These are phyloP conservation scores for Priocnemis perturbator DNA, from an alignment of 2,888 invertebrate genomes.

Conservation along the genomic window DNA sequence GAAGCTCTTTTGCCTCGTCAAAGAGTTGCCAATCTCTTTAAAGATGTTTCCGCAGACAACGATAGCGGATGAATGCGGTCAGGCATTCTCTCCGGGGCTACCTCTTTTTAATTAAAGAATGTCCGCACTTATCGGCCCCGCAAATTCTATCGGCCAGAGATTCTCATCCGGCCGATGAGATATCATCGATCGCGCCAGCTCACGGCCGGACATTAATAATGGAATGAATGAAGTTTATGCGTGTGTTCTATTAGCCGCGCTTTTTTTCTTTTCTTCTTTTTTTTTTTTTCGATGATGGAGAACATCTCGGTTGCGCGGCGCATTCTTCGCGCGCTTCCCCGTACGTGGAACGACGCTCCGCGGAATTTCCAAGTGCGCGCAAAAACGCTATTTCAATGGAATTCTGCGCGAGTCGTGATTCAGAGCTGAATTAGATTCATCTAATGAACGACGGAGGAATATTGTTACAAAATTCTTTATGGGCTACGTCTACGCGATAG, in stretches of 20 bases:
- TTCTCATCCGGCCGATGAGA: too few relatives aligned
- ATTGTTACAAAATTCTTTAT: slow-evolving; percentile 41
- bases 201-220: too few relatives aligned
- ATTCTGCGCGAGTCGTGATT: slow-evolving; percentile 36
- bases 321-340: not conserved
- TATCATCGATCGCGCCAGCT: not conserved
- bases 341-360: slow-evolving; percentile 28
- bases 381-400: slow-evolving; percentile 37
- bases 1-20: slow-evolving; percentile 26
- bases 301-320: too few relatives aligned
- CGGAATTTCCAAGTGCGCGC: slow-evolving; percentile 39
- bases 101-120: slow-evolving; percentile 40
- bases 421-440: slow-evolving; percentile 28
- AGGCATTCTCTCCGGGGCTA: slow-evolving; percentile 22
- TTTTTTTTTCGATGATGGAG: too few relatives aligned
- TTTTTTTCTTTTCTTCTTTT: too few relatives aligned
- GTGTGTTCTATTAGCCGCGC: too few relatives aligned
- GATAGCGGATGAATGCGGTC: slow-evolving; percentile 34
- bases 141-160: not conserved
- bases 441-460: slow-evolving; percentile 15
- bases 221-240: too few relatives aligned
- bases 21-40: slow-evolving; percentile 34
- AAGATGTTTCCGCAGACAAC: slow-evolving; percentile 45
- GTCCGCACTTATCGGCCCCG: slow-evolving; percentile 22
- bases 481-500: slow-evolving; percentile 6